phyloP scores from a whole-genome alignment of 35 echinoderm and acorn worm species.

The Lytechinus variegatus region DNA sequence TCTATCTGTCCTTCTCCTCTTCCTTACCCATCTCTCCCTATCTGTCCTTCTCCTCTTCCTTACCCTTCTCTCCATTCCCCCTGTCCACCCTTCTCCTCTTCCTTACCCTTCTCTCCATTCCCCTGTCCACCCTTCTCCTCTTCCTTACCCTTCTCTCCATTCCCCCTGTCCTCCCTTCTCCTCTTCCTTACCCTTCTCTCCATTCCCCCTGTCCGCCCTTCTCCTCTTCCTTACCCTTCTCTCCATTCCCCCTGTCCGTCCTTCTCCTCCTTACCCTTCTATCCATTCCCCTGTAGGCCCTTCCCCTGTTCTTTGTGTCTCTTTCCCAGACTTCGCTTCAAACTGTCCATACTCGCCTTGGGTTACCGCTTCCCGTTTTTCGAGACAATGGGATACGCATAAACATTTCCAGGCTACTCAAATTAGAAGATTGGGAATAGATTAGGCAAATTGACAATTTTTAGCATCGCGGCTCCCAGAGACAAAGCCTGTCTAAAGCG shows the following conservation, averaged over 20 bases:
- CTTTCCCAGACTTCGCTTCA: neutral
- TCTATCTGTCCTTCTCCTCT: neutral
- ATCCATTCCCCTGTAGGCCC: neutral
- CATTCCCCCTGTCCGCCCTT: neutral
- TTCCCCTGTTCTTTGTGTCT: neutral
- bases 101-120: too few species aligned
- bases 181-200: too few species aligned
- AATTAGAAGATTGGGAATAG: constrained; percentile 3
- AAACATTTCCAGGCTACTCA: neutral
- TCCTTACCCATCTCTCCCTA: neutral
- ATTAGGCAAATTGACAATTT: neutral
- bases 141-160: neutral
- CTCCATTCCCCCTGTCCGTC: neutral
- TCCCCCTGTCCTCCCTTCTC: neutral
- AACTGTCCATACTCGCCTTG: neutral
- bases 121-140: too few species aligned
- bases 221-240: neutral
- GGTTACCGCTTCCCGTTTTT: neutral
- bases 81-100: too few species aligned
- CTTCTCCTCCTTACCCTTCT: neutral
- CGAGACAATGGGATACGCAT: neutral
- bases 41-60: neutral
- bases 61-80: too few species aligned
- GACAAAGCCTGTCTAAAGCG: neutral
- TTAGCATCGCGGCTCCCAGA: neutral